Evolutionary conservation across 2,888 invertebrate genomes (phyloP).

Genomic region (Apamea monoglypha): DNA sequence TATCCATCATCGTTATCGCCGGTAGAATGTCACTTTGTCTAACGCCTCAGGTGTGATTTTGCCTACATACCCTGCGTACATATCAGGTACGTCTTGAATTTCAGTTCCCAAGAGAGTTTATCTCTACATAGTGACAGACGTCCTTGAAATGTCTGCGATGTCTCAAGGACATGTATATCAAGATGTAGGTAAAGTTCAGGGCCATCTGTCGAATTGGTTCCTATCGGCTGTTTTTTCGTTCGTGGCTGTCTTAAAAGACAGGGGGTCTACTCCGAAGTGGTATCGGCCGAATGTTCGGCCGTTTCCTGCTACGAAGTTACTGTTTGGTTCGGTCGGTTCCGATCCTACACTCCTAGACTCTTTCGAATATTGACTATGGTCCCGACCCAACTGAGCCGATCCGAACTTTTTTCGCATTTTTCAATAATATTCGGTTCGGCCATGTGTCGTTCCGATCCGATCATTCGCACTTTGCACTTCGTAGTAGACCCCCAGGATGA

Average conservation of each 20-base stretch:
- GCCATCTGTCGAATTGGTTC: conserved; percentile 17
- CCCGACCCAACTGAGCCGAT: too few relatives aligned
- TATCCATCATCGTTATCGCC: not conserved
- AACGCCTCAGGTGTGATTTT: not conserved
- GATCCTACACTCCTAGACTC: too few relatives aligned
- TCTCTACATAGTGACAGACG: not conserved
- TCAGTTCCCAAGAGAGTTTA: not conserved
- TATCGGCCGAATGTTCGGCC: too few relatives aligned
- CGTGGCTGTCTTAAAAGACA: conserved; percentile 22
- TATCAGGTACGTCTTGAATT: not conserved
- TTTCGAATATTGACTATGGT: too few relatives aligned
- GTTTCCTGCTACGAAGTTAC: too few relatives aligned
- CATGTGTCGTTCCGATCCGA: too few relatives aligned
- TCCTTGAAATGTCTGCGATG: conserved; percentile 33
- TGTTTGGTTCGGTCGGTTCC: too few relatives aligned
- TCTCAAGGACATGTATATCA: conserved; percentile 50
- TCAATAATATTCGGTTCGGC: too few relatives aligned
- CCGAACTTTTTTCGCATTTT: too few relatives aligned
- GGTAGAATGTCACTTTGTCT: not conserved
- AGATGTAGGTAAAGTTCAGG: conserved; percentile 35
- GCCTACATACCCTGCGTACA: not conserved
- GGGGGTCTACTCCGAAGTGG: too few relatives aligned
- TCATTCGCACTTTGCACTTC: too few relatives aligned
- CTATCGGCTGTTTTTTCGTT: conserved; percentile 13
- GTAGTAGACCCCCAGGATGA: too few relatives aligned